Evolutionary conservation across 2,888 invertebrate species (phyloP).

Genomic region (Ceriagrion tenellum): DNA sequence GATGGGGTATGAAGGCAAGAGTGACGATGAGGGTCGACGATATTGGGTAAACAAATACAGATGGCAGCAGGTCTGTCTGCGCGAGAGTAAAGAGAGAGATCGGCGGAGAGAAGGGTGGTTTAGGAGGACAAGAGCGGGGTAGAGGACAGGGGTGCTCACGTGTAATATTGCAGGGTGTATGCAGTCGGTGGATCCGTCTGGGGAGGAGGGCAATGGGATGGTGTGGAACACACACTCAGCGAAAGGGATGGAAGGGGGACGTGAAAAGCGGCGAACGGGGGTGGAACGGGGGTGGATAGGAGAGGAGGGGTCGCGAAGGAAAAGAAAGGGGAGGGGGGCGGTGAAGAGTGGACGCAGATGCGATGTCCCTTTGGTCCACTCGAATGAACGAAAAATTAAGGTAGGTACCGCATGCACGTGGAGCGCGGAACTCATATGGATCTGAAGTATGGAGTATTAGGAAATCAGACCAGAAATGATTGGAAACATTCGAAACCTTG

Average conservation of each 20-base stretch:
- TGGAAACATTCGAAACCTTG: too few relatives aligned
- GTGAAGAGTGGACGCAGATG: background rate
- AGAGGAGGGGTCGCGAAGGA: background rate
- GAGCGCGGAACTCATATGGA: background rate
- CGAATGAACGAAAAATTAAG: background rate
- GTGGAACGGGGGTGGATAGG: background rate
- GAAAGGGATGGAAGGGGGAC: too few relatives aligned
- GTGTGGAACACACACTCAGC: background rate
- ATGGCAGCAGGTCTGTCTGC: slow-evolving; percentile 5
- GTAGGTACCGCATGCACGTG: background rate
- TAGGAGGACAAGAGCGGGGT: background rate
- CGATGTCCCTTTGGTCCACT: background rate
- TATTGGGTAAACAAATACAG: slow-evolving; percentile 50
- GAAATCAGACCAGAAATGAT: too few relatives aligned
- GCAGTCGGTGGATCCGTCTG: background rate
- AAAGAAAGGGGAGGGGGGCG: background rate
- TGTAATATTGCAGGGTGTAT: background rate
- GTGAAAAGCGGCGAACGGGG: too few relatives aligned
- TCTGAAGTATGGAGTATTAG: too few relatives aligned
- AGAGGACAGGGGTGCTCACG: background rate
- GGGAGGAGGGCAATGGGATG: background rate
- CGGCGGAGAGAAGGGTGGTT: background rate
- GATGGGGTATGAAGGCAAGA: slow-evolving; percentile 28
- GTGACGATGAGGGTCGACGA: slow-evolving; percentile 28
- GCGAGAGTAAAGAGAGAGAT: background rate